Conservation (phyloP, 2,888 invertebrate species). For the Nomada lathburiana region DNA sequence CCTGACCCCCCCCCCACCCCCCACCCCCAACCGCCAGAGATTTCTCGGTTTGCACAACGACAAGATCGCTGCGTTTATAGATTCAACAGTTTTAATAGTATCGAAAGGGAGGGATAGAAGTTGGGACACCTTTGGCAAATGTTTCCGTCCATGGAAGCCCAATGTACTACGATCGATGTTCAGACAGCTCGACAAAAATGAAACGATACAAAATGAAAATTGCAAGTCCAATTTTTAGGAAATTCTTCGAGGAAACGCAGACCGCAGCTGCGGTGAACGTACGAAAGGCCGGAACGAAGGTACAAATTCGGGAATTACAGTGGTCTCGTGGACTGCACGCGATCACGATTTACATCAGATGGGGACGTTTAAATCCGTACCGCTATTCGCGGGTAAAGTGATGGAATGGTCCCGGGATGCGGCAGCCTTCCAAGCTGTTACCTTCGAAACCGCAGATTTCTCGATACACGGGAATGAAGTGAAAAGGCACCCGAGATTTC, state of each 20-base stretch:
- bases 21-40: constrained; percentile 38
- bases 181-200: neutral
- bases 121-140: constrained; percentile 2
- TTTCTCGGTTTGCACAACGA: constrained; percentile 63
- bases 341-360: constrained; percentile 22
- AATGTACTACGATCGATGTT: constrained; percentile 32
- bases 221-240: too few species aligned
- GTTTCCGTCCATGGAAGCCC: neutral
- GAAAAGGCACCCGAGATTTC: constrained; percentile 28
- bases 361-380: constrained; percentile 29
- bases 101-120: neutral
- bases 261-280: neutral
- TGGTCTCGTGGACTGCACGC: constrained; percentile 9
- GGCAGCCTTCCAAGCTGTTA: constrained; percentile 25
- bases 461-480: constrained; percentile 22
- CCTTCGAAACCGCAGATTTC: constrained; percentile 36
- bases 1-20: too few species aligned
- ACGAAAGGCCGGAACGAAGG: neutral
- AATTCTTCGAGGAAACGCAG: neutral
- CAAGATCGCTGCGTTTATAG: constrained; percentile 45
- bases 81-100: constrained; percentile 10
- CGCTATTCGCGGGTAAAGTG: constrained; percentile 16
- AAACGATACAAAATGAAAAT: neutral
- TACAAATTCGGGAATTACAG: constrained; percentile 22
- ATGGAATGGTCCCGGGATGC: constrained; percentile 17